Evolutionary conservation across 2,113 vertebrate species (phyloP), one percentile per base, ranked within the genome.

Genomic region (Xenus cinereus): DNA sequence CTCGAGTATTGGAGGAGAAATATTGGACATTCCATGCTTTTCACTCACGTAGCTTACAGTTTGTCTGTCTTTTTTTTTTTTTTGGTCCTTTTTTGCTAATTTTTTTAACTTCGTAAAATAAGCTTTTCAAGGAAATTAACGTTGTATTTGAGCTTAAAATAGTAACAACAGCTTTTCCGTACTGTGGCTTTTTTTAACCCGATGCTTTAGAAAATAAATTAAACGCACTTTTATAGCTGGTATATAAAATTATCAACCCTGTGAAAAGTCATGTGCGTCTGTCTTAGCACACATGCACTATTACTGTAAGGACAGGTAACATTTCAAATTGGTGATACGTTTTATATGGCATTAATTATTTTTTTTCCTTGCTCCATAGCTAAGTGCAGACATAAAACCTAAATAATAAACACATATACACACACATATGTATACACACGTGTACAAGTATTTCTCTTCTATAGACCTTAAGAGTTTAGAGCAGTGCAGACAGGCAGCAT

Each of bases 21-120:
- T 97, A 92, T 95, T 76, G 64, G 93, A 89, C 96, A 97, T 98
- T 97, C 97, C 96, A 97, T 96, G 83, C 93, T 81, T 96, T 98
- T 97, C 97, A 97, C 89, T 98, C 97, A 97, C 5, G 33, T 94
- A 88, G 87, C 82, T 95, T 98, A 91, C 57, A 67, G 96, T 97
- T 97, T 97, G 93, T 94, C 80, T 94, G 85, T 95, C 77, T 63
- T 46, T 48, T 21, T 48, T 73, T 50, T 62, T 76, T 50, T 53
- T 46, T 23, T 37, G 71, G 67, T 33, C 63, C 18, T 68, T 57
- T 90, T 81, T 54, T 30, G 2, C 27, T n/a, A 12, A 4, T 67
- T 81, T 78, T 54, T 96, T 69, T 17, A 79, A 84, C 74, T 89
- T 89, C 21, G 20, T 83, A 84, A 64, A 95, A 75, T 91, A 84